Base-by-base conservation (phyloP, 1,140 invertebrate genomes). In the Drosophila athabasca region DNA sequence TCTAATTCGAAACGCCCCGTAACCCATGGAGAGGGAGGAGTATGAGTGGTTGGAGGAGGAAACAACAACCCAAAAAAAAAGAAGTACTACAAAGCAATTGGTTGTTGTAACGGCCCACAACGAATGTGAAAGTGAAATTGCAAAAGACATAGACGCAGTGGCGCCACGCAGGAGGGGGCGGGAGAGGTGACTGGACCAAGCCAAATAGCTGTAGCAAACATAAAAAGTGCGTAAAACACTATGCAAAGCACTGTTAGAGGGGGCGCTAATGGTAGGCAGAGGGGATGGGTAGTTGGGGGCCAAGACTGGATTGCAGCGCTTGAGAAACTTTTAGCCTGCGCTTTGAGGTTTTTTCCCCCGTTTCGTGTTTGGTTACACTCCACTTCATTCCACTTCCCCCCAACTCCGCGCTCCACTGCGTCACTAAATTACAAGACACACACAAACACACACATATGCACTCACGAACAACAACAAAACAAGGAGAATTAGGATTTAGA, bases 101-200 rank as follows among this genome's bases (percentile, higher is more conserved):
- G 67, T 59, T 51, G 62, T 55, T 61, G 54, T 74, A 76, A 74
- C 82, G 87, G 77, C 82, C 78, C 82, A 78, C 74, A 73, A 65
- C 60, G 78, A 87, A 85, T 85, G 82, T 85, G 82, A 85, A 85
- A 85, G 82, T 85, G 78, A 88, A 85, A 71, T 81, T 81, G 64
- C 65, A 66, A 59, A 62, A 76, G 45, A 61, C 51, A 66, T 45
- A 66, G 50, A 17, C 15, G 51, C 19, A 29, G 61, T 49, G 39
- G 39, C 46, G 22, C 2, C 41, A n/a, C 41, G 39, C 31, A 53
- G 51, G 22, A 39, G 44, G 41, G 52, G 39, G 26, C 19, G n/a
- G 39, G 51, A 52, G 26, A 31, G 29, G 17, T 22, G 24, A 35
- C 5, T 24, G 9, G 50, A 51, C 13, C 26, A 29, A 35, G 26